Base-by-base conservation (phyloP, 2,113 vertebrate species). In the Tinamus guttatus region DNA sequence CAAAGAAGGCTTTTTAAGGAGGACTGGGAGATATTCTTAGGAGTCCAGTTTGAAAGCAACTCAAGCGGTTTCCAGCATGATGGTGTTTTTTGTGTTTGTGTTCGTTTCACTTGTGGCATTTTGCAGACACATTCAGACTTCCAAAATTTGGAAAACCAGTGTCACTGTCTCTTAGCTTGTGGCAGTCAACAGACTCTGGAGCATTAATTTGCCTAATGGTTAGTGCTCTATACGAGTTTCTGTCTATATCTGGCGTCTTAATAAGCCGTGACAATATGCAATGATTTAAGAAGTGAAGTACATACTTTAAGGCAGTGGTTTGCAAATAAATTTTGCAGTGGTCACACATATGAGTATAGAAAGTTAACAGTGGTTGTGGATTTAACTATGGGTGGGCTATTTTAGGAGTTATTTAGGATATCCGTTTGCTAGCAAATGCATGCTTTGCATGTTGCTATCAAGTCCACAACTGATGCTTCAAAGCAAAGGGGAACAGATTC, bases 1-100 rank as follows among this genome's bases (percentile, higher is more conserved):
- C 87, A 92, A 95, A 84, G 83, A 90, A 71, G 38, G 71, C 51
- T 62, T 92, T 94, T 93, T 96, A 93, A 94, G 92, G 87, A 93
- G 90, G 90, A 32, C 40, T 90, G 84, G 43, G 60, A 87, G 32
- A 76, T 69, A 81, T 54, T 88, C 43, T 36, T 67, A 19, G 32
- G 43, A 30, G 62, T 84, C 92, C 38, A 49, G 24, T 78, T 81
- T 84, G 78, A 86, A 90, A 94, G 65, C 24, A 74, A 40, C 10
- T 2, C 1, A 20, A 20, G 38, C 12, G 32, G 4, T 62, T 91
- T 93, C 41, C 56, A 69, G 59, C 1, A 13, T 32, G 21, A 43
- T 4, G 22, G 25, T 64, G 10, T 4, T 51, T 9, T 89, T 71
- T 40, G 25, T 12, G 75, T 71, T 20, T 45, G 70, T 71, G 22